Evolutionary conservation across 2,888 invertebrate genomes (phyloP).

Genomic region (Eulithis testata): DNA sequence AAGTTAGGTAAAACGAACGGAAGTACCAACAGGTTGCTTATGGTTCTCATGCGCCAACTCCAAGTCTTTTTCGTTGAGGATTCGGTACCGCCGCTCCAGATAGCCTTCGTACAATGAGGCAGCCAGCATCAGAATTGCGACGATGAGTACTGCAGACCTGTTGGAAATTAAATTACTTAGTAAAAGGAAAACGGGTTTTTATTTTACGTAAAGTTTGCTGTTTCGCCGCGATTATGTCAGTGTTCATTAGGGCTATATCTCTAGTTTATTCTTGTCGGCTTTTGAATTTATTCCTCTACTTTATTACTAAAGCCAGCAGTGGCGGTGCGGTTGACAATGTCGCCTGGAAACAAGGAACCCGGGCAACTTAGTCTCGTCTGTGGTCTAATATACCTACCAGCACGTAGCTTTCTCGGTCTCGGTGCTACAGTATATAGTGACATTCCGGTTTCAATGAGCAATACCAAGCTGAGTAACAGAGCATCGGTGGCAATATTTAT

Average conservation of each 20-base stretch:
- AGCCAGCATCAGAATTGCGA: slow-evolving; percentile 83
- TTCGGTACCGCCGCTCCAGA: slow-evolving; percentile 72
- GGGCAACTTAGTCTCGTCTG: no score
- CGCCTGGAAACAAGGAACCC: no score
- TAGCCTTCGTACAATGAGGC: slow-evolving; percentile 87
- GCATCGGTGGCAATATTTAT: no score
- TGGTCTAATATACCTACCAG: no score
- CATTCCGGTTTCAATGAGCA: no score
- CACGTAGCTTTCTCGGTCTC: no score
- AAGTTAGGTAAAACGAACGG: slow-evolving; percentile 42
- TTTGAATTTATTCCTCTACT: background rate
- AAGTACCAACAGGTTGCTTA: slow-evolving; percentile 75
- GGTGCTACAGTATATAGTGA: no score
- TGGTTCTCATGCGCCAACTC: slow-evolving; percentile 76
- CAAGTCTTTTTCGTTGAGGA: slow-evolving; percentile 70
- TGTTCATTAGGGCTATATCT: background rate
- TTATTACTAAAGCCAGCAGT: no score
- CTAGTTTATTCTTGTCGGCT: background rate
- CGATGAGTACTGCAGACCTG: slow-evolving; percentile 80
- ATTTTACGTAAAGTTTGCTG: background rate
- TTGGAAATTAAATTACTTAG: slow-evolving; percentile 37
- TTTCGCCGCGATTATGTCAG: background rate
- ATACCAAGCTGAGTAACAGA: no score
- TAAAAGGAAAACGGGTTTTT: background rate
- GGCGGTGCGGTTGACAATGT: no score